Evolutionary conservation across 2,797 vertebrate genomes (phyloP), one percentile per base, ranked within the genome.

Genomic region (Amblyraja radiata): DNA sequence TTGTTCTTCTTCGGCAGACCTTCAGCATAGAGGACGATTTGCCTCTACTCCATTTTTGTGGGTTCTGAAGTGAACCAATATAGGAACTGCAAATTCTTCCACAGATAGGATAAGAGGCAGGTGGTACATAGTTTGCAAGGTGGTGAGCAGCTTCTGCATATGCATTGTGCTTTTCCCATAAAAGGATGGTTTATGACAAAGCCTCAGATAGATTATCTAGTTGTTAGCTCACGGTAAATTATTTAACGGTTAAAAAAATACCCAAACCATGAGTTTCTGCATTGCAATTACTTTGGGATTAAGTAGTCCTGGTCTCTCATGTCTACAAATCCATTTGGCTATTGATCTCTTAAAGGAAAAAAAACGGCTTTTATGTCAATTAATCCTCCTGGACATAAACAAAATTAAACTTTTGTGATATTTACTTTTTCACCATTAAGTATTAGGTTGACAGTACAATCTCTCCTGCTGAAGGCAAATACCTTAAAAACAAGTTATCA

Each of bases 231-330:
- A 46, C 73, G 68, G 23, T 73, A 65, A 91, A 91, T 91, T 91
- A 91, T 91, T 91, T 73, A 91, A 73, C 21, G 39, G 88, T 46
- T 73, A 91, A 91, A 91, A 32, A 73, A 91, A 91, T 91, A 73
- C 36, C 5, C 36, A 91, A 91, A 39, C 71, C 39, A 73, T 91
- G 68, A 91, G 23, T 65, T 73, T 73, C 88, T 71, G 63, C 16
- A 68, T 36, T 91, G 63, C 25, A 28, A 46, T 73, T 91, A 36
- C 68, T 46, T 8, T 86, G 28, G 63, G 83, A 61, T 14, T 46
- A 74, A 32, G 39, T 18, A 46, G 21, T 74, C 32, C 68, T 71
- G 65, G 7, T 91, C 36, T 63, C 68, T 32, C 86, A 32, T 90
- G 4, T 83, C 23, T 25, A 23, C 25, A 32, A 28, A 18, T 65